Evolutionary conservation across 1,140 invertebrate genomes (phyloP).

Genomic region (Pteromalus puparum): DNA sequence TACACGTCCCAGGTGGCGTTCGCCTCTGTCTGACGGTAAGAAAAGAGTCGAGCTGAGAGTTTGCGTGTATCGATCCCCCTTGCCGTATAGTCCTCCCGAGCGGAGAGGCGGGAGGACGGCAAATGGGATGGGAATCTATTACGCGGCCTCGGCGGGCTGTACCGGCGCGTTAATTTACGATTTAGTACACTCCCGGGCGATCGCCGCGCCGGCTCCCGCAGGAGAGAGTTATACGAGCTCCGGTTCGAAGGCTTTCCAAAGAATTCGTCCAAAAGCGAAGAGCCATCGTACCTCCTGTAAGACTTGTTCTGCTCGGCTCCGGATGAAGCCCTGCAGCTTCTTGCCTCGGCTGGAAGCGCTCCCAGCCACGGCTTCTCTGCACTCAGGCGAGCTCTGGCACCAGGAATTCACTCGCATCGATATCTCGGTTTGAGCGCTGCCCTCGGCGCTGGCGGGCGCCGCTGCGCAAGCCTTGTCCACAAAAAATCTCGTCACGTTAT

Average conservation of each 20-base stretch:
- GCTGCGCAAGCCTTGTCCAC: conserved; percentile 56
- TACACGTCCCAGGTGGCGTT: conserved; percentile 81
- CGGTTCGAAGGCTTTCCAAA: neutral
- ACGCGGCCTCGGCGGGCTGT: neutral
- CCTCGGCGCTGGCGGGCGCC: conserved; percentile 73
- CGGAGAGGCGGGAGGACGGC: neutral
- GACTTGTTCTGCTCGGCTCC: neutral
- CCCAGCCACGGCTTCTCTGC: neutral
- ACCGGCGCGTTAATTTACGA: conserved; percentile 2
- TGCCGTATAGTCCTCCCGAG: neutral
- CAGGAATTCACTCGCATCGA: conserved; percentile 80
- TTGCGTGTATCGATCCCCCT: neutral
- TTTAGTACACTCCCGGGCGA: conserved; percentile 15
- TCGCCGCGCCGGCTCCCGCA: neutral
- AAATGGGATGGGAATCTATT: conserved; percentile 3
- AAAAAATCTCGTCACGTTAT: conserved; percentile 74
- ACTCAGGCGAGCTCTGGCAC: conserved; percentile 74
- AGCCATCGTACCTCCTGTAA: neutral
- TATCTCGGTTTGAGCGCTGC: conserved; percentile 80
- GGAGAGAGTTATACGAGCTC: neutral
- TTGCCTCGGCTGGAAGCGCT: neutral
- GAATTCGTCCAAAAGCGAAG: neutral
- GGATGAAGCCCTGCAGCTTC: neutral
- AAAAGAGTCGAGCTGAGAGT: conserved; percentile 58
- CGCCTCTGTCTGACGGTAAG: conserved; percentile 60